Base-by-base conservation (phyloP, 2,797 vertebrate genomes). In the Danionella dracula region DNA sequence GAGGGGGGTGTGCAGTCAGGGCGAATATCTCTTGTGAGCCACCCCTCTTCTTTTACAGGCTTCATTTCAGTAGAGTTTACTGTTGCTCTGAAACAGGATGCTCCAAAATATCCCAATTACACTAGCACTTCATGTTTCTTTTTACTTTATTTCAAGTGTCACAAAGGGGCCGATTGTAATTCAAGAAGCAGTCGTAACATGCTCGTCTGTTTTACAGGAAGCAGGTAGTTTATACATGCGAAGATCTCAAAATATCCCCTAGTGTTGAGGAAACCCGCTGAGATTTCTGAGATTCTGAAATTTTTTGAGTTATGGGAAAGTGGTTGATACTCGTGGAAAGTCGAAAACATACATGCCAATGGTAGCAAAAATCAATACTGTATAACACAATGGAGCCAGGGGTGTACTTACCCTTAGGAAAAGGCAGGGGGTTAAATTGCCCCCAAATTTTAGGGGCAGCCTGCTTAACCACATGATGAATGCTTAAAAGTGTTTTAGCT, bases 51-150 rank as follows among this genome's bases (percentile, higher is more conserved):
- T 85, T 83, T 93, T 93, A 91, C 92, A 77, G 86, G 85, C 82
- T 95, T 88, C 79, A 87, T 93, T 96, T 92, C 90, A 90, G 83
- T 19, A 44, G 5, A 21, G 31, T 84, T 88, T 90, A 85, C 86
- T 83, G 84, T 88, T 66, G 56, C 84, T 76, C 79, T 86, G 93
- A 93, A 96, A 98, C 79, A 4, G 79, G 89, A 96, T 83, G 82
- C 88, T 76, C 80, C 59, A 83, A 91, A 93, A 93, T 94, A 90
- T 92, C 87, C 93, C 92, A 94, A 96, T 96, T 95, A 95, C 94
- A 95, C 78, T 86, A 79, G 88, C 84, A 80, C 87, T 89, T 87
- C 91, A 89, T 95, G 93, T 95, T 77, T 87, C 90, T 90, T 83
- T 65, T 67, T 40, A 61, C 58, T 75, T 70, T 67, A 34, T 31